Base-by-base conservation (phyloP, 2,797 vertebrate species). In the Apogon hyalosoma region DNA sequence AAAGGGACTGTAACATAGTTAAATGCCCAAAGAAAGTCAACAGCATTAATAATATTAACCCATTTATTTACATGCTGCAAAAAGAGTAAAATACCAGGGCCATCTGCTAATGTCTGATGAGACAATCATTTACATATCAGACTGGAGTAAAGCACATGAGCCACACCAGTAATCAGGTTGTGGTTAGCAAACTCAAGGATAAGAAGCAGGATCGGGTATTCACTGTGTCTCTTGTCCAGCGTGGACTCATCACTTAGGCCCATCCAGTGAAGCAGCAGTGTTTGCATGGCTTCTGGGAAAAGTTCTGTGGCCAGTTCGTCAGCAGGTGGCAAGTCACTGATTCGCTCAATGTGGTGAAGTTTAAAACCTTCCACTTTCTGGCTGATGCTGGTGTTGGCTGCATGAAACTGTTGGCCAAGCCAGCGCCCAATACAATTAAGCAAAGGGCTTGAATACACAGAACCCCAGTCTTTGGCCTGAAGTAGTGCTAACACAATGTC, bases 141-240 rank as follows among this genome's bases (percentile, higher is more conserved):
- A 72, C 93, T 95, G 19, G 95, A 95, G 63, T 96, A 96, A 8
- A 96, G 85, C 33, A 96, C 95, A 52, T 96, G 95, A 12, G 95
- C 94, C 55, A 95, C 95, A 3, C 95, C 95, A 1, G 95, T 96
- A 50, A 96, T 95, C 40, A 96, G 94, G 83, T 95, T 96, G 62
- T 94, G 95, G 82, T 95, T 96, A 18, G 93, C 95, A 69, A 96
- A 95, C 75, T 95, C 95, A 0, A 95, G 87, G 45, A 96, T 95
- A 0, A 96, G 93, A 4, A 96, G 92, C 68, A 96, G 75, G 64
- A 96, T 95, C 4, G 95, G 95, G 36, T 92, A 95, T 84, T 96
- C 94, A 10, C 94, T 95, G 57, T 74, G 93, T 59, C 94, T 90
- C 87, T 94, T 95, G 69, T 92, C 92, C 28, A 83, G 16, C 1